Conservation (phyloP, 1,140 invertebrate genomes). For the Pararge aegeria region DNA sequence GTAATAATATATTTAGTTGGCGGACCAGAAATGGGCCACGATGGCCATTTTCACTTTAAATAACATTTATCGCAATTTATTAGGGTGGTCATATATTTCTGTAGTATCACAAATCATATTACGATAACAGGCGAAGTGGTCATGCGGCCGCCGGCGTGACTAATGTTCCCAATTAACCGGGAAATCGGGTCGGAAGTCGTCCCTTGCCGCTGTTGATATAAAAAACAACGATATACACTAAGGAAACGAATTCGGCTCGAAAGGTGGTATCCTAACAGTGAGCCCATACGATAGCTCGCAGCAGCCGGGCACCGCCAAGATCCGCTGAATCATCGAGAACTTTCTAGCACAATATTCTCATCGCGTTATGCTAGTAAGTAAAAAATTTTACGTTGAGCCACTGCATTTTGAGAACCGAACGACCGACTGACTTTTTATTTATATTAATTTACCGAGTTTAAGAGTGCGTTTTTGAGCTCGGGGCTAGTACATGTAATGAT, state of each 20-base stretch:
- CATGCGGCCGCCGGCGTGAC: conserved; percentile 30
- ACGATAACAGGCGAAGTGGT: conserved; percentile 33
- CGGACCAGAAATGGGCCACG: conserved; percentile 2
- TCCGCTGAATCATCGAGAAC: no score
- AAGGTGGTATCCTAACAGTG: no score
- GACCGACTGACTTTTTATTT: no score
- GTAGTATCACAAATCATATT: conserved; percentile 38
- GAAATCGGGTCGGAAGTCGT: conserved; percentile 29
- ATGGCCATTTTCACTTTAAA: conserved; percentile 21
- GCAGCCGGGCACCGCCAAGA: no score
- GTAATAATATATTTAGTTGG: background rate
- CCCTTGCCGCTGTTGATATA: conserved; percentile 1
- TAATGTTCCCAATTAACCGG: conserved; percentile 38
- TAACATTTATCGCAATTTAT: conserved; percentile 30
- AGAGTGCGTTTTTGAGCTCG: no score
- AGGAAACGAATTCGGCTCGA: background rate
- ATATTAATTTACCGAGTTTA: no score
- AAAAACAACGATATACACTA: background rate
- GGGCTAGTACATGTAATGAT: no score
- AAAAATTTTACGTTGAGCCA: no score
- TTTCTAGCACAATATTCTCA: no score
- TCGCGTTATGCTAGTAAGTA: no score
- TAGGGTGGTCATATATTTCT: conserved; percentile 24
- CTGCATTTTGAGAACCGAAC: no score
- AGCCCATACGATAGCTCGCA: no score